Percentiles rank a stretch among this genome's conserved stretches.
These are phyloP conservation scores for Macrocentrus cingulum DNA, from an alignment of 1,140 invertebrate genomes.

Conservation along the genomic window DNA sequence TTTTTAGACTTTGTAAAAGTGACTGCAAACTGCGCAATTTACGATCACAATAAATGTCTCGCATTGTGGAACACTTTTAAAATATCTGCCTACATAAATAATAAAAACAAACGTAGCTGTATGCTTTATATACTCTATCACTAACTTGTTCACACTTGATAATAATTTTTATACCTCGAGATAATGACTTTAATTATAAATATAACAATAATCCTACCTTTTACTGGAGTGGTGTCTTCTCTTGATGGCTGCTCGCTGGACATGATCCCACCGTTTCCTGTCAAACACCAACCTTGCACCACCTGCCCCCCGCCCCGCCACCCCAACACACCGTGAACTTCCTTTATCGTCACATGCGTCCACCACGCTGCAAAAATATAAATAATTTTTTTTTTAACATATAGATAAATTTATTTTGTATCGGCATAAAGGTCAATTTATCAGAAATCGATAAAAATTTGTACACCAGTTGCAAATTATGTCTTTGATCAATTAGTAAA, in stretches of 20 bases:
- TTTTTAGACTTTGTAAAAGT: not conserved
- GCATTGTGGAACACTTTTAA: not conserved
- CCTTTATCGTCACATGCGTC: slow-evolving; percentile 29
- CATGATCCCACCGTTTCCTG: slow-evolving; percentile 36
- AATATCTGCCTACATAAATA: not conserved
- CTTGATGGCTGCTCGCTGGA: slow-evolving; percentile 41
- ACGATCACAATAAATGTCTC: slow-evolving; percentile 1
- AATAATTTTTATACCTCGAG: not conserved
- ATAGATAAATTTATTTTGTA: too few relatives aligned
- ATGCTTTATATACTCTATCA: too few relatives aligned
- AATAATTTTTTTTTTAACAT: too few relatives aligned
- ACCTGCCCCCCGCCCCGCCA: slow-evolving; percentile 19
- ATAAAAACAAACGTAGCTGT: not conserved
- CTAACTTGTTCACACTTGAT: too few relatives aligned
- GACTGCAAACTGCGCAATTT: not conserved
- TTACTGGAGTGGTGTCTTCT: slow-evolving; percentile 29
- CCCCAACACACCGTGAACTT: not conserved
- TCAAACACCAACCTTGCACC: slow-evolving; percentile 36
- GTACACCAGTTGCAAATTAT: too few relatives aligned
- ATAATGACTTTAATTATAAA: too few relatives aligned
- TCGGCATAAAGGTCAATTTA: too few relatives aligned
- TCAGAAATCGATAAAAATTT: too few relatives aligned
- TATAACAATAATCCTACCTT: too few relatives aligned
- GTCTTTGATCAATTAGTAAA: too few relatives aligned
- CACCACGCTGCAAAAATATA: slow-evolving; percentile 30